phyloP scores from a whole-genome alignment of 1,140 invertebrate species.

The Lasioglossum baleicum region DNA sequence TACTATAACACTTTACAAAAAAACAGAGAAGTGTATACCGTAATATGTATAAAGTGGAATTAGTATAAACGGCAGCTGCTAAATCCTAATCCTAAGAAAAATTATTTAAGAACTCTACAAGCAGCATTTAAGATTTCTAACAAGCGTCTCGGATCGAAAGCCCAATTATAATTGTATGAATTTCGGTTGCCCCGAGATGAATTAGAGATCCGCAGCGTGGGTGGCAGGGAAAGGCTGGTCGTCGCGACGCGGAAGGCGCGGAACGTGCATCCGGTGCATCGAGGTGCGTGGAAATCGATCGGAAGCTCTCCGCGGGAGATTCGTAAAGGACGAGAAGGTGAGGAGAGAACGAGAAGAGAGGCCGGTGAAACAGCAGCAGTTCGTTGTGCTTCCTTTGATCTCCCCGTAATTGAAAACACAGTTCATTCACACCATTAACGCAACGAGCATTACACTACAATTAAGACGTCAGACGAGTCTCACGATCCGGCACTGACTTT shows the following conservation, averaged over 20 bases:
- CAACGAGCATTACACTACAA: slow-evolving; percentile 66
- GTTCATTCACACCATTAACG: slow-evolving; percentile 68
- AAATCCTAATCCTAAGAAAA: too few species aligned
- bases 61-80: too few species aligned
- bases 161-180: too few species aligned
- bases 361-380: slow-evolving; percentile 2
- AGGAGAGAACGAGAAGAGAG: too few species aligned
- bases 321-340: background rate
- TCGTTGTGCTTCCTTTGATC: slow-evolving; percentile 62
- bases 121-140: too few species aligned
- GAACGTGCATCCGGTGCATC: background rate
- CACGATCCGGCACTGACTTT: slow-evolving; percentile 63
- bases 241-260: background rate
- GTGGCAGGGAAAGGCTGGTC: background rate
- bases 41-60: too few species aligned
- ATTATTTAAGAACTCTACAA: too few species aligned
- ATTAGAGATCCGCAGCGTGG: too few species aligned
- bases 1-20: too few species aligned
- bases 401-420: slow-evolving; percentile 63
- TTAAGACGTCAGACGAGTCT: slow-evolving; percentile 66
- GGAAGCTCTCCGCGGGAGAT: slow-evolving; percentile 3
- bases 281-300: slow-evolving; percentile 15
- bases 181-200: too few species aligned
- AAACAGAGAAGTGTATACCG: too few species aligned
- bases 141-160: too few species aligned